Conservation (phyloP, 2,797 vertebrate genomes). For the Crocidura indochinensis region DNA sequence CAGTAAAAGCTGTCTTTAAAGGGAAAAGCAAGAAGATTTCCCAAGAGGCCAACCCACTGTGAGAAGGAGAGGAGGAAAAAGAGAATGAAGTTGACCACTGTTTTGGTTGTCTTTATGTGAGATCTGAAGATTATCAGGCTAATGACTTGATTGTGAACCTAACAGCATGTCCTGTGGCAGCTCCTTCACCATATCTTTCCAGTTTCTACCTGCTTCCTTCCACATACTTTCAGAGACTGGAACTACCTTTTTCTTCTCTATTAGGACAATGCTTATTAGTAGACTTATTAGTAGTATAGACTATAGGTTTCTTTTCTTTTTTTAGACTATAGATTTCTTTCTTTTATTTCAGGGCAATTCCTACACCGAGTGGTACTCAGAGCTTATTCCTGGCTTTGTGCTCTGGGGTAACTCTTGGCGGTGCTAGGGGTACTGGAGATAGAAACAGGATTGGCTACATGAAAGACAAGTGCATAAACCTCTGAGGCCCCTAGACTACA, state of each 20-base stretch:
- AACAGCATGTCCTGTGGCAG: neutral
- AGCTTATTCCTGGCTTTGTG: no score
- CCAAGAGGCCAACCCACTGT: neutral
- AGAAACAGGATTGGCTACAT: no score
- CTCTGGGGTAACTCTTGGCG: no score
- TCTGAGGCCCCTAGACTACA: no score
- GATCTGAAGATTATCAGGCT: neutral
- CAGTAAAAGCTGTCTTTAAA: conserved; percentile 18
- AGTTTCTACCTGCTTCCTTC: neutral
- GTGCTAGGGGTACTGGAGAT: no score
- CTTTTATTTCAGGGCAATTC: no score
- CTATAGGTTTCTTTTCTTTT: neutral
- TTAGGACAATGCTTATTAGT: neutral
- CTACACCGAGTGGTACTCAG: no score
- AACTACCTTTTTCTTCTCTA: neutral
- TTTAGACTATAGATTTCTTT: no score
- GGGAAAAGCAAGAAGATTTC: conserved; percentile 32
- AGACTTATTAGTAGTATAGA: neutral
- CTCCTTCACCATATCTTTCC: neutral
- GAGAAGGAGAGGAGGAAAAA: conserved; percentile 9
- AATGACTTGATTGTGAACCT: neutral
- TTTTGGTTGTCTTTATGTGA: neutral
- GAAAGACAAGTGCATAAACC: no score
- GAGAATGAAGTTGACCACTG: neutral
- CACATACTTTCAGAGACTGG: neutral